Evolutionary conservation across 1,140 invertebrate species (phyloP), one percentile per base, ranked within the genome.

Genomic region (Rhagoletis pomonella): DNA sequence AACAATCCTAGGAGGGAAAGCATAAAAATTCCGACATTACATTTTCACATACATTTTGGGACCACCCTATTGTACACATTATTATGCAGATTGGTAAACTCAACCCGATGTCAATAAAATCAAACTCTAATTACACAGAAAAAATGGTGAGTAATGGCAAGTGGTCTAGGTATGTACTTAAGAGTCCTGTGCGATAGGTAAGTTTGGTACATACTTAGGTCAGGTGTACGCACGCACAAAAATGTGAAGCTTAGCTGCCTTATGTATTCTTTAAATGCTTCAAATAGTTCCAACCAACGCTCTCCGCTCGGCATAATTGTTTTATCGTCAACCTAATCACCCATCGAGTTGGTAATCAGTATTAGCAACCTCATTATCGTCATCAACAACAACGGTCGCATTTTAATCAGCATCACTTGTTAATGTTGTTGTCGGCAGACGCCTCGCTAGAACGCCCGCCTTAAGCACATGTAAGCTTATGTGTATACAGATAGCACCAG

Each of bases 251-350:
- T 6, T 29, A 39, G 42, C 14, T 47, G 44, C n/a, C n/a, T 0
- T 17, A 17, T n/a, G 62, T 64, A 5, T 14, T 77, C 12, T n/a
- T 47, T 77, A 0, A 73, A 47, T 50, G 44, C 69, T 42, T 4
- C 44, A 47, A 73, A 44, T 47, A 77, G 44, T 1, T 4, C 6
- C 69, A 50, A 14, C 14, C 14, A 50, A 44, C 4, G 69, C n/a
- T 3, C 14, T 7, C 4, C 17, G 69, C 17, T 77, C 47, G n/a
- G n/a, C 44, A 47, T 77, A 77, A 77, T 77, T 50, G 69, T 44
- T 77, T 77, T 77, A 44, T 77, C 69, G 47, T 77, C 69, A 77
- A 77, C 69, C 14, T 17, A 77, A 47, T n/a, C 44, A 44, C 1
- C 69, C 44, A 47, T 12, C 10, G 69, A 67, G 39, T 67, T 42